These are phyloP conservation scores for Oryzias dopingdopingensis DNA, from an alignment of 2,797 vertebrate genomes.

Conservation along the genomic window DNA sequence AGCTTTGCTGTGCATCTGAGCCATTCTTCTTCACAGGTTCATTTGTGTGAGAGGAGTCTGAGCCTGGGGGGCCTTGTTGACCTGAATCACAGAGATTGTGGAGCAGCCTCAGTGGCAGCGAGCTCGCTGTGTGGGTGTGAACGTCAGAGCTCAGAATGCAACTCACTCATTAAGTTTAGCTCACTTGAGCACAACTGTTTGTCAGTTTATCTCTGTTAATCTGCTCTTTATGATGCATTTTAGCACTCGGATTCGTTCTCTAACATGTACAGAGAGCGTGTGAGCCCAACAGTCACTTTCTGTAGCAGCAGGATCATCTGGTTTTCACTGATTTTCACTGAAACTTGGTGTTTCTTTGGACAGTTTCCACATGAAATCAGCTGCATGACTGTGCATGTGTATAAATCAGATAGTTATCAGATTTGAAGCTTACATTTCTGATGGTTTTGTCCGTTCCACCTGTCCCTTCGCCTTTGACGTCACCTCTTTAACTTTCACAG, in stretches of 20 bases:
- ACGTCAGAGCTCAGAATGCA: slow-evolving; percentile 50
- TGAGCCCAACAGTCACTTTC: slow-evolving; percentile 16
- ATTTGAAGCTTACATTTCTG: slow-evolving; percentile 55
- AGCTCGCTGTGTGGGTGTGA: slow-evolving; percentile 20
- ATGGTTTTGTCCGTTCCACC: slow-evolving; percentile 48
- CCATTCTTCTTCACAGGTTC: slow-evolving; percentile 59
- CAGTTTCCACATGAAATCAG: slow-evolving; percentile 41
- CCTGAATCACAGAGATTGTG: slow-evolving; percentile 73
- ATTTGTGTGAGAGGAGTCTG: slow-evolving; percentile 60
- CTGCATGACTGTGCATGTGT: slow-evolving; percentile 22
- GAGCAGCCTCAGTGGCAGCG: slow-evolving; percentile 34
- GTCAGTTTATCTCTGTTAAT: slow-evolving; percentile 64
- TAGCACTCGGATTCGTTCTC: slow-evolving; percentile 51
- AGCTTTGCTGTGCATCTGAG: slow-evolving; percentile 30
- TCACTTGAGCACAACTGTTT: slow-evolving; percentile 58
- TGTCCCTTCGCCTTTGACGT: slow-evolving; percentile 77
- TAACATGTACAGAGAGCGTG: slow-evolving; percentile 52
- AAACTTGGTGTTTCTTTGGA: slow-evolving; percentile 8
- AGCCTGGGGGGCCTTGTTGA: slow-evolving; percentile 72
- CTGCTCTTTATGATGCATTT: slow-evolving; percentile 61
- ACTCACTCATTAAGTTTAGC: slow-evolving; percentile 67
- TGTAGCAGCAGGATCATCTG: not conserved
- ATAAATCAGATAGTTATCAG: slow-evolving; percentile 43
- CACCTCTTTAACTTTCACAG: slow-evolving; percentile 80
- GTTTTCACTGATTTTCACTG: no score